Base-by-base conservation (phyloP, 2,888 invertebrate genomes). In the Apodemia duryi region DNA sequence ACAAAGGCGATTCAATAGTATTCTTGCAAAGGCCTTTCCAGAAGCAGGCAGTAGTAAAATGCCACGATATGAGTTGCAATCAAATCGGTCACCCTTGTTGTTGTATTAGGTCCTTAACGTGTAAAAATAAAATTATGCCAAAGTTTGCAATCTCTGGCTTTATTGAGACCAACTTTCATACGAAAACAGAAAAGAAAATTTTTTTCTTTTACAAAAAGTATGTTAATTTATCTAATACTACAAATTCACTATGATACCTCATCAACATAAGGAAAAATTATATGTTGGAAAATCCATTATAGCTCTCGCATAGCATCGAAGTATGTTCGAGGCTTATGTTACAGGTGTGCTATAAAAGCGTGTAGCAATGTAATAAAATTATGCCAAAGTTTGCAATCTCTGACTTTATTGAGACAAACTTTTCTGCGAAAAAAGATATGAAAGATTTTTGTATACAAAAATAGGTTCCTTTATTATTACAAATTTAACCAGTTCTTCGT, bases 271-370 rank as follows among this genome's bases (percentile, higher is more conserved):
- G 6, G 6, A 38, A 38, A 38, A 38, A 38, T 38, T 38, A 1
- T 5, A 38, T 3, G 38, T 38, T 38, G 7, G 38, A 43, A 11
- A 43, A 3, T 43, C 10, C 0, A 43, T 2, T 49, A 49, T 21
- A 49, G 49, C n/a, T 21, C 2, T 49, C 7, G 49, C 49, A 13
- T 49, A 49, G 49, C 49, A 5, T 49, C 13, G 6, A 2, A 2
- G 6, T 13, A 35, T 32, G 57, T n/a, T 32, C 13, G 6, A 35
- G 57, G 13, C 7, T 57, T 32, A 57, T 7, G 57, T 57, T 57
- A 57, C 57, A 57, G 57, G 57, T 57, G 57, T 57, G 57, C 57
- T 35, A 6, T 57, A 57, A 57, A 32, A 32, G 57, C 57, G 57
- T 57, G 57, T 57, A 32, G 54, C 6, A 29, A 32, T n/a, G 57